Evolutionary conservation across 2,888 invertebrate genomes (phyloP).

Genomic region (Onthophagus sagittarius): DNA sequence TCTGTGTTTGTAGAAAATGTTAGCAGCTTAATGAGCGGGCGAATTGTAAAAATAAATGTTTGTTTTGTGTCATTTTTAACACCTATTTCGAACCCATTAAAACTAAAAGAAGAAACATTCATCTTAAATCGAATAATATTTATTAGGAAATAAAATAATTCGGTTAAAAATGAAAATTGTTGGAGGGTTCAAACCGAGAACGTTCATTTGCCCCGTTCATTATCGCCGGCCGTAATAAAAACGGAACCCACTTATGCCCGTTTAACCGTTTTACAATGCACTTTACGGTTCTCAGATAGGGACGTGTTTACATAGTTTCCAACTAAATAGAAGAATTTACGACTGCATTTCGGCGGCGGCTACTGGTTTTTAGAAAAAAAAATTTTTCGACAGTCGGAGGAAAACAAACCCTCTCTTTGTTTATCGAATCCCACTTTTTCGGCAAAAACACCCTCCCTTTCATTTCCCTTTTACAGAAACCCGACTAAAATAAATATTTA

Average conservation of each 20-base stretch:
- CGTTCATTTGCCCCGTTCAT: not conserved
- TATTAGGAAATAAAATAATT: too few species aligned
- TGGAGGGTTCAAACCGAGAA: not conserved
- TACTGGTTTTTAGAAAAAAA: not conserved
- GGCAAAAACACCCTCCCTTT: not conserved
- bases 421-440: not conserved
- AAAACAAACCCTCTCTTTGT: not conserved
- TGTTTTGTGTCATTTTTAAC: constrained; percentile 24
- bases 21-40: constrained; percentile 22
- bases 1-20: constrained; percentile 16
- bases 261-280: not conserved
- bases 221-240: not conserved
- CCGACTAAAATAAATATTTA: not conserved
- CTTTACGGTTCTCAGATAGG: not conserved
- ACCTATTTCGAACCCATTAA: not conserved
- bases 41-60: constrained; percentile 25
- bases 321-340: not conserved
- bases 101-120: not conserved
- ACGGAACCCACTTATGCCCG: not conserved
- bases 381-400: not conserved
- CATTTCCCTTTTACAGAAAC: not conserved
- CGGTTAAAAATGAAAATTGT: too few species aligned
- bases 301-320: not conserved
- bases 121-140: too few species aligned
- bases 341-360: not conserved